phyloP scores from a whole-genome alignment of 2,113 vertebrate genomes.

The Brachypodius melanocephalos region DNA sequence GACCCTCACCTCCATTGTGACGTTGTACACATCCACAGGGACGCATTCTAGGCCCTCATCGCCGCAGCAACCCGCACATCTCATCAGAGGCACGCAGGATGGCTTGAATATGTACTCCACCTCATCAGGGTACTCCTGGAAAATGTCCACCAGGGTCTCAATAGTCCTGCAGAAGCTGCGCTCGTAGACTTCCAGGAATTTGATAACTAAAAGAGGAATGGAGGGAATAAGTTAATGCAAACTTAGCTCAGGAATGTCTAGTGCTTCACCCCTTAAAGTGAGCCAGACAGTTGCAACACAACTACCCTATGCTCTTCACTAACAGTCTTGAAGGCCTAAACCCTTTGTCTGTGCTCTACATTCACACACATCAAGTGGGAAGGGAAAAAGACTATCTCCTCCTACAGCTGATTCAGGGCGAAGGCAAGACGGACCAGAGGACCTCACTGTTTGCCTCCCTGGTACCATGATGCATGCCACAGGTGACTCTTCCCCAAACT shows the following conservation, averaged over 20 bases:
- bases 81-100: constrained; percentile 91
- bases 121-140: constrained; percentile 95
- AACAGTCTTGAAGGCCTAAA: neutral
- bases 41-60: constrained; percentile 92
- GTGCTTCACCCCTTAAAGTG: neutral
- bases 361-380: neutral
- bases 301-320: neutral
- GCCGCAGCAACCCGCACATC: constrained; percentile 93
- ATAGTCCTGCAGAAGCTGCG: constrained; percentile 90
- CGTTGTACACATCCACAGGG: constrained; percentile 83
- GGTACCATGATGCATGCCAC: neutral
- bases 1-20: constrained; percentile 91
- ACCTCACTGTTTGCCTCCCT: neutral
- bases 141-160: constrained; percentile 94
- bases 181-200: constrained; percentile 90
- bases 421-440: neutral
- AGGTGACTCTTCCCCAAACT: neutral
- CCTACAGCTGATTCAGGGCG: neutral
- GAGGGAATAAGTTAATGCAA: constrained; percentile 36
- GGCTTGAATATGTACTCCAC: constrained; percentile 96
- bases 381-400: neutral
- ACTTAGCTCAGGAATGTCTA: neutral
- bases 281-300: constrained; percentile 34
- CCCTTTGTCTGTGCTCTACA: neutral
- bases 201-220: constrained; percentile 79